Conservation (phyloP, 2,888 invertebrate genomes). For the Euclidia mi region DNA sequence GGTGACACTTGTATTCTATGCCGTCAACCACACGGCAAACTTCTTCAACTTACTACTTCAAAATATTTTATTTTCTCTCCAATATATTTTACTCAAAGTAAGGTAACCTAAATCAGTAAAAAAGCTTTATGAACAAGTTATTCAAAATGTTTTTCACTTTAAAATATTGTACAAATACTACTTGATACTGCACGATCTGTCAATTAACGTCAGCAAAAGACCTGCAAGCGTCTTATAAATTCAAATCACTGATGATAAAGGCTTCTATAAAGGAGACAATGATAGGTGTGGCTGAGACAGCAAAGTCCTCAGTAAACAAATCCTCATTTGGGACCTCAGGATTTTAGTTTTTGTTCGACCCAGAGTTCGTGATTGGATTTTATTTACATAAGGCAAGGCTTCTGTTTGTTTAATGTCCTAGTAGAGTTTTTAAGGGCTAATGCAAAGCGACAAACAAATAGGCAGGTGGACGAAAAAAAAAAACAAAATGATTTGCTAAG, state of each 20-base stretch:
- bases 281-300: constrained; percentile 47
- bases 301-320: constrained; percentile 54
- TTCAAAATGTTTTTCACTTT: background rate
- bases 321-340: constrained; percentile 44
- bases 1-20: too few relatives aligned
- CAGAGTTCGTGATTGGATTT: constrained; percentile 39
- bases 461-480: too few relatives aligned
- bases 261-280: constrained; percentile 45
- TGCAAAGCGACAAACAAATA: too few relatives aligned
- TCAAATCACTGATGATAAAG: constrained; percentile 38
- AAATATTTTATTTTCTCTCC: too few relatives aligned
- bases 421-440: background rate
- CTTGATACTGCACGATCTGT: constrained; percentile 9
- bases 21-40: too few relatives aligned
- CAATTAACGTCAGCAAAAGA: constrained; percentile 10
- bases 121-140: constrained; percentile 7
- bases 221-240: constrained; percentile 28
- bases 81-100: too few relatives aligned
- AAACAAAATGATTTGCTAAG: too few relatives aligned
- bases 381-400: constrained; percentile 45
- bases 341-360: constrained; percentile 37
- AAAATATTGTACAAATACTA: background rate
- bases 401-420: background rate
- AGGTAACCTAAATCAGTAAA: constrained; percentile 18
- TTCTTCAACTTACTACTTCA: too few relatives aligned